phyloP scores from a whole-genome alignment of 64 coral and sea anemone genomes.

The Montipora efflorescens region DNA sequence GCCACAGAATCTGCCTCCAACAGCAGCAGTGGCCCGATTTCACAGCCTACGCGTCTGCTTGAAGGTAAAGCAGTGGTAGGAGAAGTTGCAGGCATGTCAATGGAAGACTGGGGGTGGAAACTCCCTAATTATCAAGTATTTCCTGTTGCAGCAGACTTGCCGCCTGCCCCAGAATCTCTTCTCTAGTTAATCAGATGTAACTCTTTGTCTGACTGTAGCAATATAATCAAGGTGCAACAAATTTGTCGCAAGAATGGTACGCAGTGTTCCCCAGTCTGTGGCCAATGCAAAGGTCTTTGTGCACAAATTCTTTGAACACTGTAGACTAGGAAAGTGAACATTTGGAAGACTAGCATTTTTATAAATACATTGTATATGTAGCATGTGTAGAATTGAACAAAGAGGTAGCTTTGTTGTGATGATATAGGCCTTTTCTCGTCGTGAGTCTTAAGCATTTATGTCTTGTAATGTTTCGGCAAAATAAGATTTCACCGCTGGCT shows the following conservation, averaged over 20 bases:
- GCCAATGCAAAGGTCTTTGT: not conserved
- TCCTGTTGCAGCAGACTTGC: constrained; percentile 18
- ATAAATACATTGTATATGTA: not conserved
- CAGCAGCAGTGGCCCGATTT: not conserved
- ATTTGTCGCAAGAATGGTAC: constrained; percentile 41
- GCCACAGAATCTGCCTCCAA: constrained; percentile 22
- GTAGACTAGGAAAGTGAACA: constrained; percentile 11
- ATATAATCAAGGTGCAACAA: constrained; percentile 10
- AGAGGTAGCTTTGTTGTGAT: too few species aligned
- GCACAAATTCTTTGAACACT: constrained; percentile 16
- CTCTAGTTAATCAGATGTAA: constrained; percentile 49
- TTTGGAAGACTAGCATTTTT: constrained; percentile 2
- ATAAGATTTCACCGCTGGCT: too few species aligned
- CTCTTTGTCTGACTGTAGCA: constrained; percentile 36
- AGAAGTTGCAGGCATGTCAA: not conserved
- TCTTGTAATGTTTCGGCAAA: too few species aligned
- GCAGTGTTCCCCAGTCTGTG: constrained; percentile 16
- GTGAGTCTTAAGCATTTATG: too few species aligned
- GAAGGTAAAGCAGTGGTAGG: constrained; percentile 39
- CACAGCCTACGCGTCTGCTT: constrained; percentile 45
- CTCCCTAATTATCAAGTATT: constrained; percentile 10
- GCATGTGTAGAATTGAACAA: too few species aligned
- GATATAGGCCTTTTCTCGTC: too few species aligned
- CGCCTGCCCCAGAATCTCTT: constrained; percentile 44
- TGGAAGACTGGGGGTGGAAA: constrained; percentile 45